Percentiles rank a stretch among this genome's conserved stretches.
phyloP scores from a whole-genome alignment of 2,797 vertebrate genomes.

The Xenops minutus region DNA sequence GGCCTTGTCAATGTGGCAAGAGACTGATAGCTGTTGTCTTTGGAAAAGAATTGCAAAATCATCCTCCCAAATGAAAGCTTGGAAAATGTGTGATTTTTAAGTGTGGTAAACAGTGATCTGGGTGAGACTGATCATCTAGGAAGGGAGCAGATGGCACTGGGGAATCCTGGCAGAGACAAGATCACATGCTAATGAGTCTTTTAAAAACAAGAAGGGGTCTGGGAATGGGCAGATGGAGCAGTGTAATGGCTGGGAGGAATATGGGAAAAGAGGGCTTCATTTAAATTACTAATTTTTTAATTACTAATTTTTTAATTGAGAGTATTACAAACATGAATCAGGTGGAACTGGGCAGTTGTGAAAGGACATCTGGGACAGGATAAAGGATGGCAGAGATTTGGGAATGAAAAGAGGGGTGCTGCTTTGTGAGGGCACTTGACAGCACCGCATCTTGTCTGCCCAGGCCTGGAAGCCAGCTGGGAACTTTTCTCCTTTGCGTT shows the following conservation, averaged over 20 bases:
- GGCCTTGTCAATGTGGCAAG: not conserved
- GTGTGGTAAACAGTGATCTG: not conserved
- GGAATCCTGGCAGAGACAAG: conserved; percentile 46
- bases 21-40: not conserved
- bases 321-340: conserved; percentile 26
- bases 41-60: not conserved
- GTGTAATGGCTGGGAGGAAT: conserved; percentile 14
- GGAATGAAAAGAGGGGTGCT: not conserved
- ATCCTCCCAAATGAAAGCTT: not conserved
- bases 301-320: conserved; percentile 53
- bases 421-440: not conserved
- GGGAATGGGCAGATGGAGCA: conserved; percentile 52
- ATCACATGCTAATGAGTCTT: conserved; percentile 40
- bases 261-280: conserved; percentile 29
- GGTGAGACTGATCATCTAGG: not conserved
- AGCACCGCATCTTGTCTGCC: fast-evolving
- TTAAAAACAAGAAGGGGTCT: conserved; percentile 5
- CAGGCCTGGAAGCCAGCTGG: not conserved
- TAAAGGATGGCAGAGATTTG: conserved; percentile 25
- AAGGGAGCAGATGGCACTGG: conserved; percentile 46
- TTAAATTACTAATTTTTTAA: conserved; percentile 48
- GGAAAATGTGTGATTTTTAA: not conserved
- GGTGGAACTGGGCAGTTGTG: conserved; percentile 31
- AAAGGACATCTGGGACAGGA: conserved; percentile 36
- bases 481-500: not conserved